These are phyloP conservation scores for Mionectes olivaceus DNA, from an alignment of 2,797 vertebrate species.

Conservation along the genomic window DNA sequence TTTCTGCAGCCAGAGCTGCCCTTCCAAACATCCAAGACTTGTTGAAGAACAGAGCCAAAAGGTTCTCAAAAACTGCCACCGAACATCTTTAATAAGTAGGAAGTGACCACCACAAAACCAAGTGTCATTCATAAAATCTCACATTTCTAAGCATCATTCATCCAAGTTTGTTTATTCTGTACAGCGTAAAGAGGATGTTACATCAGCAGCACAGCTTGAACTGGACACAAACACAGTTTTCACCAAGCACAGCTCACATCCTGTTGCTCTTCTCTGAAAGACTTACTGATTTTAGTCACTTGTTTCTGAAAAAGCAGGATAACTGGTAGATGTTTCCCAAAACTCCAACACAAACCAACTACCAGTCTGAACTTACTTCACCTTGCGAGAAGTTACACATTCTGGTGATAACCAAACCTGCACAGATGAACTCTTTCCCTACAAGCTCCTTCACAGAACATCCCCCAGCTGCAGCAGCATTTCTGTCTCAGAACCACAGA, in stretches of 20 bases:
- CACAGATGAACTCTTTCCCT: neutral
- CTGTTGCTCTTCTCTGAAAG: neutral
- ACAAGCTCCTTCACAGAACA: accelerated
- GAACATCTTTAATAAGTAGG: neutral
- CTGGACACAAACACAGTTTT: neutral
- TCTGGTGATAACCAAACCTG: neutral
- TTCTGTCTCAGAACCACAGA: neutral
- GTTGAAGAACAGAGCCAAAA: neutral
- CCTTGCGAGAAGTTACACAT: neutral
- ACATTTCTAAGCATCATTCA: neutral
- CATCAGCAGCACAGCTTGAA: neutral
- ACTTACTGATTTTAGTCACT: neutral
- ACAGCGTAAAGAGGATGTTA: neutral
- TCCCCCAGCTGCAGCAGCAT: neutral
- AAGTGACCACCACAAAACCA: neutral
- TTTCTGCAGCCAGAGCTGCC: neutral
- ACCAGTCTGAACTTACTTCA: accelerated
- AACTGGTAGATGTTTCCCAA: accelerated
- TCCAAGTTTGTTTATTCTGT: neutral
- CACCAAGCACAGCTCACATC: neutral
- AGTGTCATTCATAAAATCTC: neutral
- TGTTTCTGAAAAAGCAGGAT: neutral
- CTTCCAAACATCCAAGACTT: neutral
- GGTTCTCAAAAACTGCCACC: neutral
- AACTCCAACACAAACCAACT: neutral